Conservation (phyloP, 1,140 invertebrate genomes). For the Drosophila littoralis region DNA sequence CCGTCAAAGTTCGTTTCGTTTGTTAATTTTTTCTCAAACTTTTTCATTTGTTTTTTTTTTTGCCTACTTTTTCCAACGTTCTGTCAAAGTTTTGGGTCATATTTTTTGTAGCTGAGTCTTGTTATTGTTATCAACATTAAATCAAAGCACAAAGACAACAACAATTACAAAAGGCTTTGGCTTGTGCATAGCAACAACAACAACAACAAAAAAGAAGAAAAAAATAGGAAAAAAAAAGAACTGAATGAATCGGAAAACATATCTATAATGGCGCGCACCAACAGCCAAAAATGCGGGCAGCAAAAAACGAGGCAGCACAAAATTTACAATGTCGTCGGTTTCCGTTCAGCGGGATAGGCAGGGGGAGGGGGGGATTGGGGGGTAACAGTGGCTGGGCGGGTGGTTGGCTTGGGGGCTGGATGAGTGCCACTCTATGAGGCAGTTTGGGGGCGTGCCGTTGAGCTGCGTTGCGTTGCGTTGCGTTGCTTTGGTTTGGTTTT, state of each 20-base stretch:
- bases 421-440: conserved; percentile 14
- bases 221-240: conserved; percentile 4
- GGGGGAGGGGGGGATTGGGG: background rate
- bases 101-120: conserved; percentile 58
- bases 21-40: conserved; percentile 6
- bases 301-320: conserved; percentile 57
- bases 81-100: conserved; percentile 69
- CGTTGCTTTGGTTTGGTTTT: conserved; percentile 70
- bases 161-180: conserved; percentile 76
- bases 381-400: background rate
- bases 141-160: conserved; percentile 81
- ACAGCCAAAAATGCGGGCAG: conserved; percentile 30
- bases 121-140: conserved; percentile 83
- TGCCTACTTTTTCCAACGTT: conserved; percentile 41
- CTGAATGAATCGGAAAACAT: conserved; percentile 49
- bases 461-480: conserved; percentile 44
- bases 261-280: conserved; percentile 43
- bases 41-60: background rate
- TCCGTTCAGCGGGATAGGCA: conserved; percentile 46
- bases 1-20: conserved; percentile 55
- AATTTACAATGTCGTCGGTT: conserved; percentile 83
- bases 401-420: conserved; percentile 1
- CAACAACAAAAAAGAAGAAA: conserved; percentile 1
- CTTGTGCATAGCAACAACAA: conserved; percentile 17
- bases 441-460: conserved; percentile 41